Base-by-base conservation (phyloP, 2,797 vertebrate species). In the Gallinago nigripennis region DNA sequence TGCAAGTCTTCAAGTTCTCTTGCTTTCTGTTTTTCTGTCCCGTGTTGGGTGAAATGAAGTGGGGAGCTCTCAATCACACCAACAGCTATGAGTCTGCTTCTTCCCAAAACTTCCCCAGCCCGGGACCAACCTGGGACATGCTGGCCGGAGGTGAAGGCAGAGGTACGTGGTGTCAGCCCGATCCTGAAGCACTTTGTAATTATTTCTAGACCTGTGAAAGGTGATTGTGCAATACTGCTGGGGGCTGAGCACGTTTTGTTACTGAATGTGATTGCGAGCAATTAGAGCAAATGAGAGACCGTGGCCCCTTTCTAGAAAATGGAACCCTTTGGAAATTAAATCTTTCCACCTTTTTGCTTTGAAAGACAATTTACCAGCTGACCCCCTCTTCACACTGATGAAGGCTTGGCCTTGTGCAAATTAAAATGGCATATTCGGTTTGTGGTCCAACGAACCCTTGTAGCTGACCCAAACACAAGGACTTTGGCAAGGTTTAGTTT, bases 331-430 rank as follows among this genome's bases (percentile, higher is more conserved):
- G 53, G 61, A 91, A 91, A 95, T 93, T 89, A 94, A 94, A 97
- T 95, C 77, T 88, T 95, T 95, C 92, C 93, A 95, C 88, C n/a
- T 79, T 90, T 83, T 93, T 88, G 90, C 86, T 95, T 84, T 9
- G 16, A 95, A 92, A 94, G 71, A 78, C 86, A 76, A 87, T 95
- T 95, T 95, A 92, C 65, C 92, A 88, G 95, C 68, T 94, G 92
- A 95, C 90, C 90, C 87, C n/a, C 28, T 84, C 66, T 39, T 84
- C 78, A 79, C 90, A 93, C 86, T 37, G 63, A 35, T 9, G 45
- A 17, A 66, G 37, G 37, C 27, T 90, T 84, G 39, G n/a, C 28
- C 56, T 86, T 65, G 48, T 73, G 90, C 78, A 61, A 87, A 75
- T 18, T 27, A 37, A 63, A 94, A 89, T n/a, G 53, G 60, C 71